phyloP scores from a whole-genome alignment of 2,113 vertebrate genomes.

The Bungarus multicinctus region DNA sequence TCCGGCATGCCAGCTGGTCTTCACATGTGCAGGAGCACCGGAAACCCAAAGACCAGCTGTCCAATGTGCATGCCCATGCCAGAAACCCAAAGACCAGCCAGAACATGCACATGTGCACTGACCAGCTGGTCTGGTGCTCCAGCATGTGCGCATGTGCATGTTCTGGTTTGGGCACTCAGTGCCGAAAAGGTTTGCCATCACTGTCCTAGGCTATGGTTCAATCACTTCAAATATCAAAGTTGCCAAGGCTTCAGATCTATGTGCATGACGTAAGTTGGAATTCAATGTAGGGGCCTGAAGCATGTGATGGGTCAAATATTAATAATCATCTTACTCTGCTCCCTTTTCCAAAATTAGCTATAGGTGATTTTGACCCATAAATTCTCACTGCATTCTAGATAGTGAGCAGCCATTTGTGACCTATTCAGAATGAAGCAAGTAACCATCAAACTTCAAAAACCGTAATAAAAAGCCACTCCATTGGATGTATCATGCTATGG shows the following conservation, averaged over 20 bases:
- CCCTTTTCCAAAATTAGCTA: background rate
- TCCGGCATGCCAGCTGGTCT: too few species aligned
- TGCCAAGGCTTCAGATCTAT: background rate
- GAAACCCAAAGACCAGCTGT: too few species aligned
- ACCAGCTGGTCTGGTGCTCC: too few species aligned
- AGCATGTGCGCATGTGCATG: too few species aligned
- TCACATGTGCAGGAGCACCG: too few species aligned
- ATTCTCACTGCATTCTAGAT: background rate
- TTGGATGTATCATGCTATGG: slow-evolving; percentile 6
- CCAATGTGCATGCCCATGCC: too few species aligned
- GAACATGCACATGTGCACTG: too few species aligned
- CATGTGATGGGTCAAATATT: background rate
- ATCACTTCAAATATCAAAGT: background rate
- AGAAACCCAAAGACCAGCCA: too few species aligned
- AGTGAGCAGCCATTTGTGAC: background rate
- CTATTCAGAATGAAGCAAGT: background rate
- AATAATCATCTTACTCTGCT: background rate
- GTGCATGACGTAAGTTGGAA: background rate
- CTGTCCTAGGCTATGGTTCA: background rate
- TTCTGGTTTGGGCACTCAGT: too few species aligned
- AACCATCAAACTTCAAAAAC: background rate
- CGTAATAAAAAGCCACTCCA: background rate
- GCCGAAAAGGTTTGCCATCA: too few species aligned
- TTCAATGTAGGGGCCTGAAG: background rate
- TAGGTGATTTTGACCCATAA: background rate